Evolutionary conservation across 2,113 vertebrate genomes (phyloP).

Genomic region (Callospermophilus lateralis): DNA sequence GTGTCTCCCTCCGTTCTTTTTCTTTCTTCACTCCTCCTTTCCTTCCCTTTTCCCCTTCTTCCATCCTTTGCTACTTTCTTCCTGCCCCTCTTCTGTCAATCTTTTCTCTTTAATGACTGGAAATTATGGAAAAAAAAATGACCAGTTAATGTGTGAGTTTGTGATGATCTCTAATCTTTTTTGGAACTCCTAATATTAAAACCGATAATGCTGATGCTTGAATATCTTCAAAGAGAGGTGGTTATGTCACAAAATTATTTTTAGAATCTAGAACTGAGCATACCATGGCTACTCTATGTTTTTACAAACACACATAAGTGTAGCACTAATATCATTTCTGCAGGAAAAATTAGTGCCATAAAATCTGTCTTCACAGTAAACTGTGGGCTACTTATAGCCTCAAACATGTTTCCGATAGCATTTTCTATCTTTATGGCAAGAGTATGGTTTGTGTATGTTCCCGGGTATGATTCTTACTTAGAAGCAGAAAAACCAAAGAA

Average conservation of each 20-base stretch:
- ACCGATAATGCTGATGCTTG: background rate
- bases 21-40: background rate
- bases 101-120: background rate
- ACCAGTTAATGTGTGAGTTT: background rate
- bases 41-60: background rate
- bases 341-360: background rate
- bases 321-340: background rate
- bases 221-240: background rate
- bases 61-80: background rate
- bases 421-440: background rate
- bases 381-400: background rate
- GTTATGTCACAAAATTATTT: background rate
- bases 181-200: background rate
- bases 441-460: background rate
- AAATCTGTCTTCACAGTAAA: background rate
- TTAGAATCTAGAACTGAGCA: slow-evolving; percentile 5
- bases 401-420: background rate
- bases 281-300: background rate
- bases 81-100: background rate
- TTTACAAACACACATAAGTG: background rate
- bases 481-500: background rate
- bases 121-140: background rate
- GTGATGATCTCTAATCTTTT: background rate
- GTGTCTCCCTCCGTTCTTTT: background rate
- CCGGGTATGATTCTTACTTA: background rate